Evolutionary conservation across 2,113 vertebrate species (phyloP).

Genomic region (Eurystomus gularis): DNA sequence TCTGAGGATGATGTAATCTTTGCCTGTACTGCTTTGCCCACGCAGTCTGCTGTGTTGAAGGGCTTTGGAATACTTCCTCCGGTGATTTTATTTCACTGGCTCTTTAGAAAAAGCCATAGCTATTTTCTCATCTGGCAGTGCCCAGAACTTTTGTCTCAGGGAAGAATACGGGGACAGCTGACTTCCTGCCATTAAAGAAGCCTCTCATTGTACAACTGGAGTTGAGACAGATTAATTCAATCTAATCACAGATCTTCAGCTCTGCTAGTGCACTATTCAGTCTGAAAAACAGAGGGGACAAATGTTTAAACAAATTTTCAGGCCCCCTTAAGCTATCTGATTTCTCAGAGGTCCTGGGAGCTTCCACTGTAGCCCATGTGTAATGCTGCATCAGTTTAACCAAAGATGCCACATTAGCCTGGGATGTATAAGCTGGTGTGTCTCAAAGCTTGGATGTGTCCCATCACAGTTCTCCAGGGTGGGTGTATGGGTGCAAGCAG

Average conservation of each 20-base stretch:
- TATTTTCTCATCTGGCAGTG: constrained; percentile 13
- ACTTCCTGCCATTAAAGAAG: constrained; percentile 5
- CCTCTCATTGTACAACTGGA: neutral
- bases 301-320: neutral
- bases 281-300: neutral
- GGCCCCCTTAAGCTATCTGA: neutral
- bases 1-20: constrained; percentile 43
- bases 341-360: neutral
- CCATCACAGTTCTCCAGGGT: neutral
- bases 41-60: constrained; percentile 2
- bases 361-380: neutral
- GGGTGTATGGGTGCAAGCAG: neutral
- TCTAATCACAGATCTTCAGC: neutral
- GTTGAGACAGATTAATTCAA: neutral
- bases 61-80: neutral
- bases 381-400: neutral
- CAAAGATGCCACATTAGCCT: neutral
- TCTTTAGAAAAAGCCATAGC: constrained; percentile 3
- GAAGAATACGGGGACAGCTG: neutral
- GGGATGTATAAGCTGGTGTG: neutral
- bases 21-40: neutral
- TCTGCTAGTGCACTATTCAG: neutral
- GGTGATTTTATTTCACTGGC: neutral
- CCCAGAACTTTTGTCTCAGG: constrained; percentile 25
- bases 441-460: fast-evolving